A percentile compares a stretch with the other conserved stretches of the same genome.
phyloP scores from a whole-genome alignment of 2,797 vertebrate species.

The Peromyscus melanophrys region DNA sequence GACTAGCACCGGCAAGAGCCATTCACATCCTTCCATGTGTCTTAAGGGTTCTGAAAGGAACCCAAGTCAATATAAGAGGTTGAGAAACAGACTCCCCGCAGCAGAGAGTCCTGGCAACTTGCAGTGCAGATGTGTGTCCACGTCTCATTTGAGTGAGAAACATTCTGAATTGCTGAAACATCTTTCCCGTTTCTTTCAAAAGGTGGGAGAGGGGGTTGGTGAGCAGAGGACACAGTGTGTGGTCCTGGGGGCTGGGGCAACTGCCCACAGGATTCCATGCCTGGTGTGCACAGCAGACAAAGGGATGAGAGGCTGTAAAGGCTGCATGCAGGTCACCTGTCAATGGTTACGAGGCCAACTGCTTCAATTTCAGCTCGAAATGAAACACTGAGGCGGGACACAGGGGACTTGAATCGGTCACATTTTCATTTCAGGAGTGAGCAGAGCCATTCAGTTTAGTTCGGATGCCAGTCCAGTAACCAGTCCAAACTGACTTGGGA shows the following conservation, averaged over 20 bases:
- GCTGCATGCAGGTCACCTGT: slow-evolving; percentile 3
- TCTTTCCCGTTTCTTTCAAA: not conserved
- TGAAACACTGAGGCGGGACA: slow-evolving; percentile 37
- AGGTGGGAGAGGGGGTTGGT: not conserved
- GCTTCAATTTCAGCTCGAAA: slow-evolving; percentile 51
- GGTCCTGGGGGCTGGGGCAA: not conserved
- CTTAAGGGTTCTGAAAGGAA: slow-evolving; percentile 18
- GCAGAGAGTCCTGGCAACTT: not conserved
- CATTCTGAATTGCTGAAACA: not conserved
- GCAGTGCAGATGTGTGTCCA: not conserved
- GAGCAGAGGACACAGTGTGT: not conserved
- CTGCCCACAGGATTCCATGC: not conserved
- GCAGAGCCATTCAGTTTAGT: slow-evolving; percentile 63
- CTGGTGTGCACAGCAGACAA: not conserved
- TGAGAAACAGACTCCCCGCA: not conserved
- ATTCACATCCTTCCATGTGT: not conserved
- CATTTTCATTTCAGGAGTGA: slow-evolving; percentile 65
- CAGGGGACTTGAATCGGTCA: slow-evolving; percentile 7
- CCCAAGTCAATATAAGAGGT: not conserved
- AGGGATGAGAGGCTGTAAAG: not conserved
- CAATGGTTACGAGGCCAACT: slow-evolving; percentile 4
- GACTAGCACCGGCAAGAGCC: not conserved
- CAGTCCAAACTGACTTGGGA: slow-evolving; percentile 49
- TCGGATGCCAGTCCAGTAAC: slow-evolving; percentile 51
- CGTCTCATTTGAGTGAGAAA: slow-evolving; percentile 33